These are phyloP conservation scores for Empidonax alnorum DNA, from an alignment of 2,113 vertebrate species.

Conservation along the genomic window DNA sequence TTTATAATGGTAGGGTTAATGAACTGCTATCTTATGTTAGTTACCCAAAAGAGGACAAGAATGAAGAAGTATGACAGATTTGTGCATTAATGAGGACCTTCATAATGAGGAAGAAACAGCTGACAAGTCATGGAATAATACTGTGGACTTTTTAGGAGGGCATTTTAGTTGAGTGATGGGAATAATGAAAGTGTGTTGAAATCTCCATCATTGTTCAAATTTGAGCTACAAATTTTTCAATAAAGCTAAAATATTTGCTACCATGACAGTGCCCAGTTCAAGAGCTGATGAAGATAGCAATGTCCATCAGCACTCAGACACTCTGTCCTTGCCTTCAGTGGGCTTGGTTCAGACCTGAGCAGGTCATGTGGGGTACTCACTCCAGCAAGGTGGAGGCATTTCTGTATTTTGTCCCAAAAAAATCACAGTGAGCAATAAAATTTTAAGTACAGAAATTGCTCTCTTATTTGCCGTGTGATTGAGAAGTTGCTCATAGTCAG, in stretches of 20 bases:
- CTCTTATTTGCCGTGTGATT: neutral
- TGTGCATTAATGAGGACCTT: neutral
- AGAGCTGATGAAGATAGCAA: neutral
- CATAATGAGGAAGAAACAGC: neutral
- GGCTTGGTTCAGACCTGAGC: neutral
- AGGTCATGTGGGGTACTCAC: neutral
- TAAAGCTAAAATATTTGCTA: neutral
- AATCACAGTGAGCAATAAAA: neutral
- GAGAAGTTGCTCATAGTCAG: neutral
- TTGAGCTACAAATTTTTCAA: neutral
- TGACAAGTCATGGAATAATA: neutral
- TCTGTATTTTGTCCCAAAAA: neutral
- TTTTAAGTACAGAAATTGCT: neutral
- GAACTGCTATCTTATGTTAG: neutral
- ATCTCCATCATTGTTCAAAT: neutral
- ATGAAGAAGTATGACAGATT: neutral
- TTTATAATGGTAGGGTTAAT: neutral
- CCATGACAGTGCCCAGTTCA: fast-evolving
- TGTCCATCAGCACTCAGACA: too few species aligned
- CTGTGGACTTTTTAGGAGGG: neutral
- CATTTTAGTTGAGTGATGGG: neutral
- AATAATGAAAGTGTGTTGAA: neutral
- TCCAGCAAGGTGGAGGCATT: neutral
- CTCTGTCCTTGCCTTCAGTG: neutral
- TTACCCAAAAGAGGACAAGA: neutral